Evolutionary conservation across 2,797 vertebrate species (phyloP).

Genomic region (Siniperca undulata): DNA sequence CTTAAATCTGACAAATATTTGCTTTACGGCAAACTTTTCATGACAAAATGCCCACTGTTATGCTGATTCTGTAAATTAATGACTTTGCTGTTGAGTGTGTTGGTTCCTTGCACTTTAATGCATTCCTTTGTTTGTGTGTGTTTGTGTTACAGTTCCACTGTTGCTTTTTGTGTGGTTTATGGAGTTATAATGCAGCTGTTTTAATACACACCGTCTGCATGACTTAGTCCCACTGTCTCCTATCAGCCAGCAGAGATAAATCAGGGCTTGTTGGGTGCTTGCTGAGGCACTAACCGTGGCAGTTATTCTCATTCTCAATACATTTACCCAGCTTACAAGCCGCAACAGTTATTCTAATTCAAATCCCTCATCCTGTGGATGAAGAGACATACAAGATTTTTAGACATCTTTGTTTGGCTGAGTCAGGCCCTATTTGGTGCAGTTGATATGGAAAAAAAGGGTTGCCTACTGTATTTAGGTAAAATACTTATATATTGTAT

Average conservation of each 20-base stretch:
- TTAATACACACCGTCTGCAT: constrained; percentile 65
- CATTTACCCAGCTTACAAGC: constrained; percentile 48
- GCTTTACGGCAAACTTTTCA: constrained; percentile 20
- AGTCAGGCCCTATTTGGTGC: constrained; percentile 16
- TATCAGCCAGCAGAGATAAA: constrained; percentile 69
- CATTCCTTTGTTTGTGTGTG: not conserved
- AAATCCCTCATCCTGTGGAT: constrained; percentile 49
- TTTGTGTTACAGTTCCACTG: not conserved
- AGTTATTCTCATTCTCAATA: constrained; percentile 57
- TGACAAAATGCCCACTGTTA: constrained; percentile 17
- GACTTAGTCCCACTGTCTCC: constrained; percentile 64
- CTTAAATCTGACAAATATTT: constrained; percentile 33
- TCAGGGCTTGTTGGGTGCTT: constrained; percentile 68
- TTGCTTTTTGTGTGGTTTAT: constrained; percentile 48
- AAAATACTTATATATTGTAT: constrained; percentile 4
- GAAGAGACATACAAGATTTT: constrained; percentile 43
- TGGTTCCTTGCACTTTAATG: not conserved
- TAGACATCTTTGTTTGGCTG: constrained; percentile 41
- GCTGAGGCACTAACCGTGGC: constrained; percentile 49
- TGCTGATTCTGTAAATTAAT: constrained; percentile 13
- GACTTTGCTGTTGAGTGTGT: constrained; percentile 4
- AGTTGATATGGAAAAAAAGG: constrained; percentile 16
- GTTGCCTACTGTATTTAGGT: constrained; percentile 6
- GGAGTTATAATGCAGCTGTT: constrained; percentile 54
- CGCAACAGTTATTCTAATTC: constrained; percentile 60